These are phyloP conservation scores for Thymelicus lineola DNA, from an alignment of 2,888 invertebrate species.

Conservation along the genomic window DNA sequence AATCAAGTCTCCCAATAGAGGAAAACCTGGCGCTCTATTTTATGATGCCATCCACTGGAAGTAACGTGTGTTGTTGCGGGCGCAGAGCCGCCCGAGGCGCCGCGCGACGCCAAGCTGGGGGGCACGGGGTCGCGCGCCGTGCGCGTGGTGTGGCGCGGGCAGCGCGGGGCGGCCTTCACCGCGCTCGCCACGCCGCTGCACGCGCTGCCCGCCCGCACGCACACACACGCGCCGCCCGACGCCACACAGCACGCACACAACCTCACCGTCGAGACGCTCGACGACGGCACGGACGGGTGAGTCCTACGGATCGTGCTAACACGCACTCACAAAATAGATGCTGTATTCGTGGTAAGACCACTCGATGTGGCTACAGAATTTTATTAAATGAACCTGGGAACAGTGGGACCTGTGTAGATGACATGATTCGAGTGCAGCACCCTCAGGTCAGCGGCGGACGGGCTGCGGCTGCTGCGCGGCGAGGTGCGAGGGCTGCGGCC, in stretches of 20 bases:
- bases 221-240: slow-evolving; percentile 37
- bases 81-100: slow-evolving; percentile 91
- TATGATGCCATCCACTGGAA: too few relatives aligned
- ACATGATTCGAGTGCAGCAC: too few relatives aligned
- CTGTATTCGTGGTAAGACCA: too few relatives aligned
- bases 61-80: too few relatives aligned
- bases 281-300: slow-evolving; percentile 49
- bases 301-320: too few relatives aligned
- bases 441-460: neutral
- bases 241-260: slow-evolving; percentile 52
- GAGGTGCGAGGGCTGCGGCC: slow-evolving; percentile 85
- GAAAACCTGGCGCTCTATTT: too few relatives aligned
- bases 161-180: slow-evolving; percentile 45
- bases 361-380: too few relatives aligned
- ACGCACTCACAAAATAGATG: too few relatives aligned
- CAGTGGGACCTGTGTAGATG: too few relatives aligned
- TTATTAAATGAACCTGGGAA: too few relatives aligned
- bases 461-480: slow-evolving; percentile 47
- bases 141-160: slow-evolving; percentile 82
- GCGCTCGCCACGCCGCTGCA: slow-evolving; percentile 59
- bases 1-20: too few relatives aligned
- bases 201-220: slow-evolving; percentile 53
- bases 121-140: slow-evolving; percentile 86
- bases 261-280: slow-evolving; percentile 54
- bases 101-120: slow-evolving; percentile 84